Conservation (phyloP, 2,888 invertebrate genomes). For the Drosophila atroscutellata region DNA sequence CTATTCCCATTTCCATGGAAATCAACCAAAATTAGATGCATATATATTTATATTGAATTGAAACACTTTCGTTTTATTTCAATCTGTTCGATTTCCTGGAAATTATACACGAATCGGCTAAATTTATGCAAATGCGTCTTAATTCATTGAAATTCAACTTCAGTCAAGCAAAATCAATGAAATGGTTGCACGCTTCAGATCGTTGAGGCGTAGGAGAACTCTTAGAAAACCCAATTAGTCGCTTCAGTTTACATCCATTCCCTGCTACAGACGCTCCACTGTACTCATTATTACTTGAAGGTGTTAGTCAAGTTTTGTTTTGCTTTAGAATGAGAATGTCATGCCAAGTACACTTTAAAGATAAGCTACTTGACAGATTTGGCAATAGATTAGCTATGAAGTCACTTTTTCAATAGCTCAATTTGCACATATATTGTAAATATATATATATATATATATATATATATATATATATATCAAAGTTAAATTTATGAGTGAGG, state of each 20-base stretch:
- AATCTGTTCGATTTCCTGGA: slow-evolving; percentile 34
- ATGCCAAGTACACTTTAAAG: neutral
- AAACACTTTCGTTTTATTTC: slow-evolving; percentile 15
- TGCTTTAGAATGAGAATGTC: neutral
- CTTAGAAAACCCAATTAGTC: neutral
- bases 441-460: no score
- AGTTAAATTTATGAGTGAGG: slow-evolving; percentile 12
- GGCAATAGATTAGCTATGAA: slow-evolving; percentile 11
- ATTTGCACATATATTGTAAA: no score
- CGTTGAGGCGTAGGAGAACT: neutral
- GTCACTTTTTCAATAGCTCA: no score
- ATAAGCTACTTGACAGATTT: slow-evolving; percentile 6
- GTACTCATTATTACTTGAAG: neutral
- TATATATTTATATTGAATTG: neutral
- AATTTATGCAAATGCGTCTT: slow-evolving; percentile 13
- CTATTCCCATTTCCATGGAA: slow-evolving; percentile 20
- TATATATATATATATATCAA: slow-evolving; percentile 21
- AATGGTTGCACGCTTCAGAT: neutral
- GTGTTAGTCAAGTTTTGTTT: neutral
- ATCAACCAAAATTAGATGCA: slow-evolving; percentile 26
- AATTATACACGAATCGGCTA: slow-evolving; percentile 3
- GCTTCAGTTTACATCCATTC: neutral
- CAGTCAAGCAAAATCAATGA: slow-evolving; percentile 2
- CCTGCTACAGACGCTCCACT: neutral
- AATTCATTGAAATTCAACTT: slow-evolving; percentile 27